Evolutionary conservation across 2,888 invertebrate genomes (phyloP).

Genomic region (Periphyllus acericola): DNA sequence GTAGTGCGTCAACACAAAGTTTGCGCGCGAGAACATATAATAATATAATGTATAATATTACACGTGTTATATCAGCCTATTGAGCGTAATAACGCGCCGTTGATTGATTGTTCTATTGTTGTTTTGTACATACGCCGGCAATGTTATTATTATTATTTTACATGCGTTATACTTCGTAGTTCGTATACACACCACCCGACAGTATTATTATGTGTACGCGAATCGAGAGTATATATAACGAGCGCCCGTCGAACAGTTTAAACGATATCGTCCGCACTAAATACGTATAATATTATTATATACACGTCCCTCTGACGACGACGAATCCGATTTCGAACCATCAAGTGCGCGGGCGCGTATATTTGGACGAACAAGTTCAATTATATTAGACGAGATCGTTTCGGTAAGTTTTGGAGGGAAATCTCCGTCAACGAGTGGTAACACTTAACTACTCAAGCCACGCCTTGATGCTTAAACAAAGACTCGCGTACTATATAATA

Average conservation of each 20-base stretch:
- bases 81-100: not conserved
- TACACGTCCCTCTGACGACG: not conserved
- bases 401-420: too few species aligned
- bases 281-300: too few species aligned
- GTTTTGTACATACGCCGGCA: not conserved
- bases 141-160: not conserved
- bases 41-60: conserved; percentile 7
- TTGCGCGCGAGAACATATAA: not conserved
- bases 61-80: not conserved
- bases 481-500: too few species aligned
- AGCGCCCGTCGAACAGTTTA: not conserved
- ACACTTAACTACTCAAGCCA: too few species aligned
- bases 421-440: too few species aligned
- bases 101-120: not conserved
- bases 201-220: not conserved
- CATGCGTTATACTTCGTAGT: too few species aligned
- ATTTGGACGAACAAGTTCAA: not conserved
- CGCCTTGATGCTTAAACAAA: too few species aligned
- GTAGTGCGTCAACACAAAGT: not conserved
- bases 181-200: not conserved
- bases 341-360: not conserved
- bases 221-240: not conserved
- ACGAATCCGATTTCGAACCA: not conserved
- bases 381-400: not conserved
- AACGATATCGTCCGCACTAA: too few species aligned